Percentiles rank a stretch among this genome's conserved stretches.
Conservation (phyloP, 2,797 vertebrate species). For the Notamacropus eugenii region DNA sequence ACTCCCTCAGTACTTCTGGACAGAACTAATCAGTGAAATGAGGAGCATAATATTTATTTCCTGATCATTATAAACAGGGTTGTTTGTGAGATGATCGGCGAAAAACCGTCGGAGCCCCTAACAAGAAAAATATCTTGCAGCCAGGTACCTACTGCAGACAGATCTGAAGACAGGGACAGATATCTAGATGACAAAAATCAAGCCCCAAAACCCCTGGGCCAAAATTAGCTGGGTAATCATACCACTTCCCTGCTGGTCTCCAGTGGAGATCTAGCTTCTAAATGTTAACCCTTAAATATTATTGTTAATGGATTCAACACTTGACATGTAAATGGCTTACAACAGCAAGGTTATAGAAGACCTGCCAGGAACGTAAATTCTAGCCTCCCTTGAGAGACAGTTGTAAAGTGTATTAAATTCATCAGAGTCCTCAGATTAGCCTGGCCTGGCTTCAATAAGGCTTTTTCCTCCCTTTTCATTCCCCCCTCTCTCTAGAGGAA, state of each 20-base stretch:
- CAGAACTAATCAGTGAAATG: constrained; percentile 1
- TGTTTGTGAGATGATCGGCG: not conserved
- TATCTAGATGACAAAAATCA: not conserved
- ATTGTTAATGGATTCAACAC: not conserved
- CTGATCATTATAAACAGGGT: not conserved
- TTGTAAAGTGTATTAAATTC: not conserved
- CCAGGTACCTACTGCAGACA: not conserved
- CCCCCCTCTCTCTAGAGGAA: constrained; percentile 45
- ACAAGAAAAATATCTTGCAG: not conserved
- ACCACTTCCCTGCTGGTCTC: not conserved
- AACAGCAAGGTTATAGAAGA: not conserved
- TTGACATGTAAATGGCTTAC: not conserved
- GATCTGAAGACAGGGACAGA: accelerated
- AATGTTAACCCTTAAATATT: not conserved
- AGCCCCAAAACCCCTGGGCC: accelerated
- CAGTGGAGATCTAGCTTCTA: not conserved
- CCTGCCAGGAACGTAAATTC: not conserved
- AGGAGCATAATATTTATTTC: not conserved
- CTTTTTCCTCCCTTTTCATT: not conserved
- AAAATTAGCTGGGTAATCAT: not conserved
- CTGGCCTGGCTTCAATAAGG: constrained; percentile 45
- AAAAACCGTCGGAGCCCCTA: not conserved
- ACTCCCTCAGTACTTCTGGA: not conserved
- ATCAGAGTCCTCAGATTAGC: not conserved
- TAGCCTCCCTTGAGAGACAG: not conserved